Evolutionary conservation across 2,888 invertebrate genomes (phyloP).

Genomic region (Philonicus albiceps): DNA sequence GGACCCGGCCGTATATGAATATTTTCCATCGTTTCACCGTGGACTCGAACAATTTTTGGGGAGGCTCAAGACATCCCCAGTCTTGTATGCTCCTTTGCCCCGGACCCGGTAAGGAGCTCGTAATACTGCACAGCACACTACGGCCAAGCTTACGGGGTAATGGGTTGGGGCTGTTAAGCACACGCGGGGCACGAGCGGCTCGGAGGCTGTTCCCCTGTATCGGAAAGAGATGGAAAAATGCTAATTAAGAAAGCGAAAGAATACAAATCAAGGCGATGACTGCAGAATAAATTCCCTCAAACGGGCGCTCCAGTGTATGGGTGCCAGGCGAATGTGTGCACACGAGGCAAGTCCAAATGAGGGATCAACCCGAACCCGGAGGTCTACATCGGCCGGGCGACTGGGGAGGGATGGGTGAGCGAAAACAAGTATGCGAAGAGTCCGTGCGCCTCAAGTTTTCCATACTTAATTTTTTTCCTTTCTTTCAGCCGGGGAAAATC

Average conservation of each 20-base stretch:
- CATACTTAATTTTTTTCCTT: constrained; percentile 33
- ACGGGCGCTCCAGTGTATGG: neutral
- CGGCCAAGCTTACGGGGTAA: constrained; percentile 6
- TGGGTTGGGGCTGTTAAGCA: constrained; percentile 40
- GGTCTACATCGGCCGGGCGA: neutral
- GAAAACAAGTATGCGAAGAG: constrained; percentile 28
- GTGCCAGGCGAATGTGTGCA: constrained; percentile 9
- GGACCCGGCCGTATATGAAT: constrained; percentile 40
- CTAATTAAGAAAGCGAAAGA: constrained; percentile 46
- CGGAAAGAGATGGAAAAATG: constrained; percentile 44
- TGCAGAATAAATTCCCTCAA: constrained; percentile 41
- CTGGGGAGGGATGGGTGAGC: neutral
- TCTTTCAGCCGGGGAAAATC: constrained; percentile 32
- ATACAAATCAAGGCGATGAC: constrained; percentile 45
- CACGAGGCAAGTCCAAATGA: constrained; percentile 37
- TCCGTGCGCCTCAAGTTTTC: constrained; percentile 35
- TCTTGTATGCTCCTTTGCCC: neutral
- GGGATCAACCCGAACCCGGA: constrained; percentile 37
- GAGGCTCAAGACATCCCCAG: constrained; percentile 32
- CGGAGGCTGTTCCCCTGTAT: constrained; percentile 31
- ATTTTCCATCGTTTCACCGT: constrained; percentile 41
- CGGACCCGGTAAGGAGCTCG: constrained; percentile 9
- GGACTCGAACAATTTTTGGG: constrained; percentile 27
- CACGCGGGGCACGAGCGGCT: neutral
- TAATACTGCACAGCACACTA: neutral